Base-by-base conservation (phyloP, 2,113 vertebrate species). In the Conger conger region DNA sequence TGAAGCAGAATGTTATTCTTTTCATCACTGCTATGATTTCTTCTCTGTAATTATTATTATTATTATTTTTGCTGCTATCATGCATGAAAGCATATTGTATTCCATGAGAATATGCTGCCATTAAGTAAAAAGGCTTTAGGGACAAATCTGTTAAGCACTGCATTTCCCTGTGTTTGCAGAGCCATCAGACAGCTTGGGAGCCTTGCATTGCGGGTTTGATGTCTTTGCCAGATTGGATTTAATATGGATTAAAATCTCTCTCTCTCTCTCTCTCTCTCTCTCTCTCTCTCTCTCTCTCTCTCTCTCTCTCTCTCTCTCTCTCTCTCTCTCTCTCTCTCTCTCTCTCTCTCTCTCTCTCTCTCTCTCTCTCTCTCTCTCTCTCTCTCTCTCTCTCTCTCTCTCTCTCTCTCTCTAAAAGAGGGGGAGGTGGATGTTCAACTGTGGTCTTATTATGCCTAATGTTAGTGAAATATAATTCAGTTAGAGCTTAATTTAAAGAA, bases 151-250 rank as follows among this genome's bases (percentile, higher is more conserved):
- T 89, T 92, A 91, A 90, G 86, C 89, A 80, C 86, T 63, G 82
- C 85, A 85, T 76, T 84, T 82, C 88, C 88, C 82, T 90, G 86
- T 86, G 86, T 88, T 86, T 87, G 88, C 89, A 63, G 86, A 87
- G 92, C 91, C 92, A 91, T 93, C 90, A 92, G 92, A 92, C 93
- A 92, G 92, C 84, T 93, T 93, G 92, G 93, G 93, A 94, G 94
- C 91, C 93, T 86, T 87, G 91, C 92, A 94, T 93, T 95, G 94
- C 93, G 91, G 93, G 94, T 94, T 94, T 95, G 94, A 95, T 95
- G 94, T 93, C 92, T 92, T 93, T 95, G 94, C 94, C 94, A 95
- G 95, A 95, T 95, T 95, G 94, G 93, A 94, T 95, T 95, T 95
- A 95, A 96, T 95, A 94, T 93, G 94, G 95, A 95, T 96, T 96